Percentiles rank a stretch among this genome's conserved stretches.
phyloP scores from a whole-genome alignment of 1,140 invertebrate genomes.

The Tribolium castaneum region DNA sequence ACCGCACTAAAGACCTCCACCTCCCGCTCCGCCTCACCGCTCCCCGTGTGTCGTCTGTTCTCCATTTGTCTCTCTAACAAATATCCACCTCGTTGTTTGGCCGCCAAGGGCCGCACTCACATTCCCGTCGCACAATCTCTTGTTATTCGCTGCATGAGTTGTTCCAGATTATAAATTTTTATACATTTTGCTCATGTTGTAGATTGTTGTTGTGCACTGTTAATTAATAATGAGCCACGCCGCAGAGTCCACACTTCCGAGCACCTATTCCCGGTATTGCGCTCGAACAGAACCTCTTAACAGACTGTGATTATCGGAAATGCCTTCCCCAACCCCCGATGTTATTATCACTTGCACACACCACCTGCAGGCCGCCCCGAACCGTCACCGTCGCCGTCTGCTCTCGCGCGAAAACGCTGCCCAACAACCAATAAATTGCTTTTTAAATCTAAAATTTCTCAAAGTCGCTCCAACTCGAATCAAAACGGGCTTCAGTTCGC shows the following conservation, averaged over 20 bases:
- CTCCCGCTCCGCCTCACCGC: background rate
- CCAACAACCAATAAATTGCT: background rate
- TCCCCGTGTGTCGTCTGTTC: background rate
- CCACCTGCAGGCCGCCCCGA: conserved; percentile 10
- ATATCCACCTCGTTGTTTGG: conserved; percentile 37
- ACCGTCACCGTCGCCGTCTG: background rate
- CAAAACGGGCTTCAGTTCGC: too few relatives aligned
- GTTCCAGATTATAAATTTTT: conserved; percentile 58
- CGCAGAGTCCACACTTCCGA: conserved; percentile 59
- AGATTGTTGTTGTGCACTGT: conserved; percentile 62
- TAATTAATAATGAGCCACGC: conserved; percentile 56
- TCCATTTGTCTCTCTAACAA: conserved; percentile 1
- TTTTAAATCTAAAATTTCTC: background rate
- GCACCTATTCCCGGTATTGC: conserved; percentile 46
- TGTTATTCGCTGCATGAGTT: conserved; percentile 53
- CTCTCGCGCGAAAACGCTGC: background rate
- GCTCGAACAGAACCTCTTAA: conserved; percentile 60
- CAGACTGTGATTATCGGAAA: conserved; percentile 65
- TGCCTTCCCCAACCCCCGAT: conserved; percentile 61
- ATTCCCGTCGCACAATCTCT: conserved; percentile 54
- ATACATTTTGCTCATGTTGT: conserved; percentile 63
- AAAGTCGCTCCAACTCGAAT: too few relatives aligned
- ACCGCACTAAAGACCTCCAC: conserved; percentile 13
- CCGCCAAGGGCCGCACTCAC: conserved; percentile 31
- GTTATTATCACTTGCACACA: conserved; percentile 54